These are phyloP conservation scores for Anhinga anhinga DNA, from an alignment of 2,113 vertebrate genomes.

Conservation along the genomic window DNA sequence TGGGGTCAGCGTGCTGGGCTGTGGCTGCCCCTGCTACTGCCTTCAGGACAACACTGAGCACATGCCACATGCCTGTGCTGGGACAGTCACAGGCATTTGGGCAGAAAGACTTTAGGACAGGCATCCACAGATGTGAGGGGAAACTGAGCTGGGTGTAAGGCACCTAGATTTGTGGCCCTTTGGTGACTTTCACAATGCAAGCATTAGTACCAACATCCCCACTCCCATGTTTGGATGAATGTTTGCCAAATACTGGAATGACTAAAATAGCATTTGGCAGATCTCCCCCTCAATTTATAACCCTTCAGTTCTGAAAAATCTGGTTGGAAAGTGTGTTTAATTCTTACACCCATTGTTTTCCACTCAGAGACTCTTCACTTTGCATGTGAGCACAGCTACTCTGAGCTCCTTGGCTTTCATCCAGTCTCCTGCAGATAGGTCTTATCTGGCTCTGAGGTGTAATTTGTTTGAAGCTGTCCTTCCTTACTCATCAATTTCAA, in stretches of 20 bases:
- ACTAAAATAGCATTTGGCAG: not conserved
- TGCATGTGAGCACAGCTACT: not conserved
- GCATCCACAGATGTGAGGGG: not conserved
- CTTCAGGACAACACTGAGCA: not conserved
- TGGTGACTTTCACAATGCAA: not conserved
- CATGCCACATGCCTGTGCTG: not conserved
- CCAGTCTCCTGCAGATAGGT: not conserved
- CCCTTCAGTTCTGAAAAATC: not conserved
- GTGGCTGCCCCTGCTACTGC: not conserved
- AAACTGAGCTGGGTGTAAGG: not conserved
- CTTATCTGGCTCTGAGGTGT: not conserved
- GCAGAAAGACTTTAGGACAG: not conserved
- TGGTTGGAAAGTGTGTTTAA: not conserved
- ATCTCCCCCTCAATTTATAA: not conserved
- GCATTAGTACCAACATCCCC: not conserved
- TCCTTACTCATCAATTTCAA: slow-evolving; percentile 2
- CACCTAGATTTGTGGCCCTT: not conserved
- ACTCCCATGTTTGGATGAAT: not conserved
- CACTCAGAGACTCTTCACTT: not conserved
- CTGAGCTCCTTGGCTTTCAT: not conserved
- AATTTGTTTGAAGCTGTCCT: slow-evolving; percentile 31
- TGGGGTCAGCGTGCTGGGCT: not conserved
- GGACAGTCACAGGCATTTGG: not conserved
- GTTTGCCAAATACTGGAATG: not conserved
- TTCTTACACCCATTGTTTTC: not conserved